Evolutionary conservation across 2,113 vertebrate genomes (phyloP).

Genomic region (Chlorodrepanis virens): DNA sequence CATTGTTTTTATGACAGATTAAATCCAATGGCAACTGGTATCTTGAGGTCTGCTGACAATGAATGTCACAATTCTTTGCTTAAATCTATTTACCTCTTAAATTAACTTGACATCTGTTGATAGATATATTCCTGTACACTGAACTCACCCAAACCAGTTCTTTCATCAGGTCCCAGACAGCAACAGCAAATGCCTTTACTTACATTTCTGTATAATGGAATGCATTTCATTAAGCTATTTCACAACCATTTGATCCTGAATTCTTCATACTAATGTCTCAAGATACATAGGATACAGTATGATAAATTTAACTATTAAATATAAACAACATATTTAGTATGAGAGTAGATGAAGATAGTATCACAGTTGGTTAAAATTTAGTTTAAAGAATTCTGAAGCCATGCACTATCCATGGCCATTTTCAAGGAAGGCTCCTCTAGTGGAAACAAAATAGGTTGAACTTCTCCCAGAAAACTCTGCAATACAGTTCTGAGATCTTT

Average conservation of each 20-base stretch:
- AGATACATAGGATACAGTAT: background rate
- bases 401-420: background rate
- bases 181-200: background rate
- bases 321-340: background rate
- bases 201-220: background rate
- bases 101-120: slow-evolving; percentile 64
- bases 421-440: background rate
- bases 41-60: slow-evolving; percentile 38
- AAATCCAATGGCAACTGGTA: slow-evolving; percentile 32
- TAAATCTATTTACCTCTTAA: slow-evolving; percentile 39
- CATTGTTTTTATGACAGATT: slow-evolving; percentile 58
- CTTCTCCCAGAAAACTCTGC: background rate
- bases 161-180: background rate
- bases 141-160: background rate
- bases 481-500: background rate
- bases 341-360: background rate
- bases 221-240: background rate
- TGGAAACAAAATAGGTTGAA: background rate
- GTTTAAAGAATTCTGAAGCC: background rate
- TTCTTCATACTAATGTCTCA: background rate
- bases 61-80: slow-evolving; percentile 44
- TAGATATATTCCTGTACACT: background rate
- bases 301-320: background rate
- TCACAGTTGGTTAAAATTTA: background rate
- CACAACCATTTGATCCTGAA: background rate